Base-by-base conservation (phyloP, 1,140 invertebrate genomes). In the Drosophila dunni region DNA sequence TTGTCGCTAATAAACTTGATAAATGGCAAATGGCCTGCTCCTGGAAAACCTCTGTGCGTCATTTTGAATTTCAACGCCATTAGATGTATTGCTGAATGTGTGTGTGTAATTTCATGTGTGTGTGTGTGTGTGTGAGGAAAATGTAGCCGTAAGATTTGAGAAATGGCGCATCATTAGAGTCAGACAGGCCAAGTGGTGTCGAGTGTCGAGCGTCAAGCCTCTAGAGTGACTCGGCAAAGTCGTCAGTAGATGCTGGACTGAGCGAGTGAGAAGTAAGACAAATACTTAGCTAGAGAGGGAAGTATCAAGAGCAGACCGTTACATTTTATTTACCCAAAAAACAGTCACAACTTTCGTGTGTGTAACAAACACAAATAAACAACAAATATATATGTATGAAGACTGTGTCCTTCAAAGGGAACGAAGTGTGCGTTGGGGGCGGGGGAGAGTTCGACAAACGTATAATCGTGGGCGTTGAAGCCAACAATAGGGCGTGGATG, bases 11-110 rank as follows among this genome's bases (percentile, higher is more conserved):
- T 88, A 88, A 88, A 88, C 76, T 88, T 88, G 83, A 88, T 89
- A 80, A 88, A 88, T 88, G 80, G 88, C 73, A 80, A 69, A 79
- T 78, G 60, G 61, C 63, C 72, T 20, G 45, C 56, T 40, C 56
- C 48, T 50, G 48, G 46, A 34, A 38, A 64, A 46, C 63, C 78
- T 66, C 63, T 53, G 29, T 67, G 63, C 79, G 82, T 73, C 83
- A 86, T 86, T 88, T 86, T 89, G 77, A 88, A 83, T 83, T 88
- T 88, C 79, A 29, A 89, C 84, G 79, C 84, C 83, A 88, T 88
- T 89, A 83, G 65, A 88, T 77, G 79, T 82, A 71, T 79, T 29
- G 24, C 24, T 29, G 24, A 5, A 29, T 29, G 24, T 29, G 24
- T 29, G 24, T 29, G 24, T 29, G 24, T 6, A 2, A 20, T 20